Evolutionary conservation across 2,888 invertebrate species (phyloP).

Genomic region (Erynnis tages): DNA sequence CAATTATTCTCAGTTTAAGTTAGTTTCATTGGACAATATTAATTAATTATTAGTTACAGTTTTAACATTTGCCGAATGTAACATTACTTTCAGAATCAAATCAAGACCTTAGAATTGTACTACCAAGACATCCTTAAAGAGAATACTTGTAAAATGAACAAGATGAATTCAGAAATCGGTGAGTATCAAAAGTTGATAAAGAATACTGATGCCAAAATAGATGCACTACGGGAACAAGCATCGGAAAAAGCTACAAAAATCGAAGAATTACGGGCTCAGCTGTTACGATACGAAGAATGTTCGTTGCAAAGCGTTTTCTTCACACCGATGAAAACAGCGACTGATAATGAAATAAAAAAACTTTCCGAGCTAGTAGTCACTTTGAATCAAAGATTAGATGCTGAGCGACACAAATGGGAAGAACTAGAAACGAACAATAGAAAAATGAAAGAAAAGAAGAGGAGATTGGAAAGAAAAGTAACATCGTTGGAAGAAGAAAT

Average conservation of each 20-base stretch:
- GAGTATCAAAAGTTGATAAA: conserved; percentile 66
- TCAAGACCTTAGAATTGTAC: conserved; percentile 65
- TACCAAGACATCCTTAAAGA: conserved; percentile 77
- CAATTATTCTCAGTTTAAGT: too few relatives aligned
- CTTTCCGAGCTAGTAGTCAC: conserved; percentile 81
- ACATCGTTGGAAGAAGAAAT: conserved; percentile 51
- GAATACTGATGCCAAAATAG: conserved; percentile 75
- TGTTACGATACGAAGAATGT: conserved; percentile 70
- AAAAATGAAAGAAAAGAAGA: conserved; percentile 78
- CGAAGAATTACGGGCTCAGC: conserved; percentile 68
- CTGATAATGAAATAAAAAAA: conserved; percentile 83
- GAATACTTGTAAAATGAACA: conserved; percentile 72
- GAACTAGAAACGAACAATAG: conserved; percentile 80
- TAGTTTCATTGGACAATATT: too few relatives aligned
- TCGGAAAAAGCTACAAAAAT: conserved; percentile 72
- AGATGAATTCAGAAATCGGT: conserved; percentile 62
- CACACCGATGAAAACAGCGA: conserved; percentile 77
- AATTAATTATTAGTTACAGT: too few relatives aligned
- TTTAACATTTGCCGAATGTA: too few relatives aligned
- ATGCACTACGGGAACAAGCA: conserved; percentile 70
- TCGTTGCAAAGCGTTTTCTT: conserved; percentile 75
- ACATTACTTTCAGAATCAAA: conserved; percentile 67
- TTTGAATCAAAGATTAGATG: conserved; percentile 80
- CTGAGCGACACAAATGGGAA: conserved; percentile 81
- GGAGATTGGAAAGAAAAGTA: conserved; percentile 57